phyloP scores from a whole-genome alignment of 64 coral and sea anemone species.

The Porites lutea region DNA sequence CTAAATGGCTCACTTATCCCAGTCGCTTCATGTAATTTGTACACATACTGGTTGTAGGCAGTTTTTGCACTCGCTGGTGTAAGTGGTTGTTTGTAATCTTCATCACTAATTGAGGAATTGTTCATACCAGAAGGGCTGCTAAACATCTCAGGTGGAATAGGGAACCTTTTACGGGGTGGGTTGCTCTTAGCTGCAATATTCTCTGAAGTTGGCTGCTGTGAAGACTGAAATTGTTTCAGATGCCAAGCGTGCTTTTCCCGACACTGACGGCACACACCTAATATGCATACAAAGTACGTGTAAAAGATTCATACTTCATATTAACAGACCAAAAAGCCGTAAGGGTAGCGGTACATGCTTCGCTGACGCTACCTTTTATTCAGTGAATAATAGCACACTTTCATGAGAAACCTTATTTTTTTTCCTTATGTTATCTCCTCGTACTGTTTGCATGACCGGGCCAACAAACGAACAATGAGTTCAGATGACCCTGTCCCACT shows the following conservation, averaged over 20 bases:
- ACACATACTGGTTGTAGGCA: slow-evolving; percentile 27
- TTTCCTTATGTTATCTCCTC: too few species aligned
- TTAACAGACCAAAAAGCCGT: slow-evolving; percentile 15
- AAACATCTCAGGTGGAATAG: slow-evolving; percentile 32
- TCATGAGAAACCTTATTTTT: too few species aligned
- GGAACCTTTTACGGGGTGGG: slow-evolving; percentile 27
- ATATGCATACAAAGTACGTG: neutral
- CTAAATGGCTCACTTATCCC: slow-evolving; percentile 32
- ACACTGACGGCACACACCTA: slow-evolving; percentile 42
- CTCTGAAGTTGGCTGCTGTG: neutral
- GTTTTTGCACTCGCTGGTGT: slow-evolving; percentile 20
- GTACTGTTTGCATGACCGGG: too few species aligned
- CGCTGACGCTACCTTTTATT: too few species aligned
- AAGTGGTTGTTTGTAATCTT: slow-evolving; percentile 40
- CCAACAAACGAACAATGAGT: too few species aligned
- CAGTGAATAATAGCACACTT: too few species aligned
- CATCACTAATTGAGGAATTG: slow-evolving; percentile 30
- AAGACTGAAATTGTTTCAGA: slow-evolving; percentile 11
- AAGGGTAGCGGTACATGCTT: neutral
- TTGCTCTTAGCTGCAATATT: slow-evolving; percentile 7
- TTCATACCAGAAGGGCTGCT: slow-evolving; percentile 17
- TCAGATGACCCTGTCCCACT: too few species aligned
- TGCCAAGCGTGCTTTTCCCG: slow-evolving; percentile 19
- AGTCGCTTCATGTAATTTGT: slow-evolving; percentile 35
- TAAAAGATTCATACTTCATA: neutral